phyloP scores from a whole-genome alignment of 1,140 invertebrate species.

The Holotrichia oblita region DNA sequence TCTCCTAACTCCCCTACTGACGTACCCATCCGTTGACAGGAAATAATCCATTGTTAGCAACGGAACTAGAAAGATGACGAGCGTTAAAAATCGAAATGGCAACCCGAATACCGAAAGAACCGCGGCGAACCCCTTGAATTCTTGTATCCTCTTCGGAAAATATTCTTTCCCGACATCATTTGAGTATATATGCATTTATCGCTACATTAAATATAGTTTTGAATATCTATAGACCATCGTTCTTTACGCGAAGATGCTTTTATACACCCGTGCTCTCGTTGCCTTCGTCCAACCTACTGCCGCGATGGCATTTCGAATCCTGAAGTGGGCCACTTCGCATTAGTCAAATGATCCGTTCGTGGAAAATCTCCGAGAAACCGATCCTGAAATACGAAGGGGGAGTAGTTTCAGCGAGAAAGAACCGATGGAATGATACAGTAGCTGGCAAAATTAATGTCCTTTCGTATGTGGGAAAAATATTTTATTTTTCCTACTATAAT shows the following conservation, averaged over 20 bases:
- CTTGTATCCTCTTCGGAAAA: background rate
- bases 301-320: background rate
- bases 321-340: background rate
- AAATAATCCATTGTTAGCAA: constrained; percentile 15
- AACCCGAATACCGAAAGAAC: no score
- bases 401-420: no score
- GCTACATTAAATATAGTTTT: constrained; percentile 35
- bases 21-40: background rate
- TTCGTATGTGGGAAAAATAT: no score
- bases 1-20: no score
- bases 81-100: constrained; percentile 30
- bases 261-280: background rate
- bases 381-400: no score
- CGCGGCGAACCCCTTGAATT: background rate
- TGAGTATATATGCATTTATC: background rate
- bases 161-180: background rate
- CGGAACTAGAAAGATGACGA: constrained; percentile 21
- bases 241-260: background rate
- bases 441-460: no score
- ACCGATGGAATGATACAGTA: no score
- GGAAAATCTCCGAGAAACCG: constrained; percentile 12
- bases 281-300: background rate
- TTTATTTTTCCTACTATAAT: no score
- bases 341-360: constrained; percentile 21
- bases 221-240: constrained; percentile 20